These are phyloP conservation scores for Diarsia mendica DNA, from an alignment of 2,888 invertebrate species.

Conservation along the genomic window DNA sequence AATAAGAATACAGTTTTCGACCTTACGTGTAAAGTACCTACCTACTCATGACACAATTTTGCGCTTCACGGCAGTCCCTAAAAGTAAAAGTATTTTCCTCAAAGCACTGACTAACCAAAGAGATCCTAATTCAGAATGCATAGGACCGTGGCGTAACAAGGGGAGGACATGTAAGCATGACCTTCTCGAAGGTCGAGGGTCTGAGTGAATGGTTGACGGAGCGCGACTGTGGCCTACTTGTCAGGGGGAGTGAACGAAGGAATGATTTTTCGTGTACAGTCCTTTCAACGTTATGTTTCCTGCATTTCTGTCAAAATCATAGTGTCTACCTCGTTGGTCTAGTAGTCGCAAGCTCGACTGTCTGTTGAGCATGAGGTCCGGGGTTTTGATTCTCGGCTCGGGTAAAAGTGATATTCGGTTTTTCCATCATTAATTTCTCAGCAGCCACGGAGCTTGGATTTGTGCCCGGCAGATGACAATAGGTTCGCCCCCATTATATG, in stretches of 20 bases:
- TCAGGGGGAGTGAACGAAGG: constrained; percentile 19
- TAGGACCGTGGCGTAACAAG: constrained; percentile 31
- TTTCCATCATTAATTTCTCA: no score
- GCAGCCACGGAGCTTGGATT: no score
- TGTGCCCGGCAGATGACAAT: no score
- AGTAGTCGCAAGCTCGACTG: no score
- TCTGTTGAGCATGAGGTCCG: no score
- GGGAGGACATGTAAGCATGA: constrained; percentile 36
- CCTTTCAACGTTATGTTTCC: background rate
- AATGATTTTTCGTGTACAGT: constrained; percentile 11
- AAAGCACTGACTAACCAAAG: constrained; percentile 6
- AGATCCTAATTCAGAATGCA: constrained; percentile 26
- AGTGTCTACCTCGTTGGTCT: background rate
- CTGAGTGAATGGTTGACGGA: constrained; percentile 16
- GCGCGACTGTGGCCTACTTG: constrained; percentile 30
- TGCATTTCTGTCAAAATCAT: background rate
- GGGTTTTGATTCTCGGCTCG: no score
- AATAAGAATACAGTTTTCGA: background rate
- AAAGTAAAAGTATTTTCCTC: constrained; percentile 9
- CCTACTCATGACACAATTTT: background rate
- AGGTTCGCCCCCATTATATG: no score
- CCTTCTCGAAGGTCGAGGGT: constrained; percentile 52
- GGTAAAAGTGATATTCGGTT: no score
- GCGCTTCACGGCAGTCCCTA: background rate
- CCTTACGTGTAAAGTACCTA: background rate